These are phyloP conservation scores for Anoplopoma fimbria DNA, from an alignment of 2,113 vertebrate species.

Conservation along the genomic window DNA sequence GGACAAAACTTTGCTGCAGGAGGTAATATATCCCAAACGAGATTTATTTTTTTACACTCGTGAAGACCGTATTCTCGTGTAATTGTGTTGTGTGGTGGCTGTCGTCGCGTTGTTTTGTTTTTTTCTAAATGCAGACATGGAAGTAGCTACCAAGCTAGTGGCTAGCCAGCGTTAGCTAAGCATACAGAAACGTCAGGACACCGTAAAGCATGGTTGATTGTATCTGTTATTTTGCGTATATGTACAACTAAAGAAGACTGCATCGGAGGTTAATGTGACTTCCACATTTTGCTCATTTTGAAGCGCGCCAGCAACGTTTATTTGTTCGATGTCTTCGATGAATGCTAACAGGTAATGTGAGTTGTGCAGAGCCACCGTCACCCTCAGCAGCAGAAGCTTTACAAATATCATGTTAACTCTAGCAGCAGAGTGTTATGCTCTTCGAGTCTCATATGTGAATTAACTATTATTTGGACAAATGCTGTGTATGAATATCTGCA, in stretches of 20 bases:
- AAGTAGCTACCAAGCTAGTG: slow-evolving; percentile 48
- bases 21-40: slow-evolving; percentile 69
- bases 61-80: neutral
- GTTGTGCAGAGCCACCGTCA: slow-evolving; percentile 31
- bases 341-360: slow-evolving; percentile 49
- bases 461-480: fast-evolving
- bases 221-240: neutral
- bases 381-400: slow-evolving; percentile 13
- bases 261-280: neutral
- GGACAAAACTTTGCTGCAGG: slow-evolving; percentile 56
- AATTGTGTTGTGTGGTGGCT: slow-evolving; percentile 19
- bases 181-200: neutral
- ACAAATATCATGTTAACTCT: neutral
- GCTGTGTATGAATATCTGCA: neutral
- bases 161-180: slow-evolving; percentile 56
- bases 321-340: slow-evolving; percentile 13
- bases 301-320: neutral
- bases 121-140: slow-evolving; percentile 70
- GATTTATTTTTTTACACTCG: neutral
- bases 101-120: slow-evolving; percentile 76
- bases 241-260: fast-evolving
- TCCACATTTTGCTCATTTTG: neutral
- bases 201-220: neutral
- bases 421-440: neutral
- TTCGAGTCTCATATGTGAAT: neutral